phyloP scores from a whole-genome alignment of 1,140 invertebrate genomes.

The Temnothorax curvispinosus region DNA sequence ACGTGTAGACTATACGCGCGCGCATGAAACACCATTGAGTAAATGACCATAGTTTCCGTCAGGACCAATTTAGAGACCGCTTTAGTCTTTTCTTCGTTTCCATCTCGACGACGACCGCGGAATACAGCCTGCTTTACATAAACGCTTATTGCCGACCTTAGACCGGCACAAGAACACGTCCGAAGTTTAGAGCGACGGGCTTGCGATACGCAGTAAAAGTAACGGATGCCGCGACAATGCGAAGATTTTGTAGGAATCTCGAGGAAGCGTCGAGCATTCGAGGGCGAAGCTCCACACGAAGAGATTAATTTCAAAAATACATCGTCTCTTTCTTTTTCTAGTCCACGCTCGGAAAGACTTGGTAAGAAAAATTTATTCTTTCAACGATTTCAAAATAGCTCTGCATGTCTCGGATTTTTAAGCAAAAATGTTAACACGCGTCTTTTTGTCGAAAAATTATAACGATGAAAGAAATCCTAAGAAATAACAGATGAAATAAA shows the following conservation, averaged over 20 bases:
- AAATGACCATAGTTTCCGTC: conserved; percentile 49
- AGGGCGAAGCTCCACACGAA: neutral
- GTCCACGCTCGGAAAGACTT: neutral
- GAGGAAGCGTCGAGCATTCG: neutral
- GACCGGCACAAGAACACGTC: conserved; percentile 55
- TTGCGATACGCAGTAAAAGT: conserved; percentile 54
- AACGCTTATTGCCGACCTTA: conserved; percentile 70
- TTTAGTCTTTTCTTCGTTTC: conserved; percentile 55
- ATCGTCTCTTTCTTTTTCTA: neutral
- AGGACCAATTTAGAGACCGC: conserved; percentile 33
- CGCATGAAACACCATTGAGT: conserved; percentile 26
- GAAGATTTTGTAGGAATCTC: conserved; percentile 36
- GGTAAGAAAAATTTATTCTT: neutral
- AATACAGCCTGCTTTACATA: conserved; percentile 58
- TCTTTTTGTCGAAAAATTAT: neutral
- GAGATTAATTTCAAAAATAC: neutral
- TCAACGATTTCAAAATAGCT: neutral
- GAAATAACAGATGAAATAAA: neutral
- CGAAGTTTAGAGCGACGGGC: conserved; percentile 24
- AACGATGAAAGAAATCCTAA: neutral
- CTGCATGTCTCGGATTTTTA: neutral
- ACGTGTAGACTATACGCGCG: neutral
- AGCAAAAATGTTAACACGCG: neutral
- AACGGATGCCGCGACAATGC: conserved; percentile 37
- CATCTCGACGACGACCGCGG: conserved; percentile 34